Evolutionary conservation across 2,888 invertebrate genomes (phyloP).

Genomic region (Nomada goodeniana): DNA sequence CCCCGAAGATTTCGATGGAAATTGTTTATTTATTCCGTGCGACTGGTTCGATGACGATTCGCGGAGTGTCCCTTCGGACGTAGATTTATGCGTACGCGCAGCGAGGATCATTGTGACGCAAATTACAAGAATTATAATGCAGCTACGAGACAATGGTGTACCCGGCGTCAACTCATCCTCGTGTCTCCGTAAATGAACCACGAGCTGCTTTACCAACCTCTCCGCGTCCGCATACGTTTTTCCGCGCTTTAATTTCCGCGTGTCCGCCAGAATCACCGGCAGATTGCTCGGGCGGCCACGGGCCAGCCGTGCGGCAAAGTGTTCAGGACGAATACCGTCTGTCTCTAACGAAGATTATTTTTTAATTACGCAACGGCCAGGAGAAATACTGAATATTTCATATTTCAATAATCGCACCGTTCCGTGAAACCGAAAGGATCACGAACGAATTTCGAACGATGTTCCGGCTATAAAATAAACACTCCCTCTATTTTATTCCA

Average conservation of each 20-base stretch:
- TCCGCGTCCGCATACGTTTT: constrained; percentile 26
- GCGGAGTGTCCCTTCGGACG: background rate
- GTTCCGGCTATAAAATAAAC: too few relatives aligned
- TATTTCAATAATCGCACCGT: too few relatives aligned
- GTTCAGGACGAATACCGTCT: background rate
- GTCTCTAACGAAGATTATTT: background rate
- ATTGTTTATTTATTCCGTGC: too few relatives aligned
- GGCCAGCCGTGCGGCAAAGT: background rate
- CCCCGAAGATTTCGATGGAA: too few relatives aligned
- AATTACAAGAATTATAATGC: constrained; percentile 47
- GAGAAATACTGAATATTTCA: background rate
- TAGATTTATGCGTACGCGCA: constrained; percentile 18
- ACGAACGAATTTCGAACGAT: too few relatives aligned
- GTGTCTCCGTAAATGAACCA: constrained; percentile 46
- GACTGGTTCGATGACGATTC: background rate
- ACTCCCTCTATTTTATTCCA: too few relatives aligned
- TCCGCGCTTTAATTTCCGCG: constrained; percentile 49
- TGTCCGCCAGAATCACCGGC: background rate
- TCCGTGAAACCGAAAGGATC: too few relatives aligned
- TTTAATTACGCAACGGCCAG: background rate
- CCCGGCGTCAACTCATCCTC: constrained; percentile 25
- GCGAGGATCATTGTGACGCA: constrained; percentile 36
- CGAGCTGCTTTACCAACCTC: constrained; percentile 33
- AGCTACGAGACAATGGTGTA: constrained; percentile 40
- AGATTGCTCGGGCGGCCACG: background rate